Percentiles rank a stretch among this genome's conserved stretches.
These are phyloP conservation scores for Hippocampus kuda DNA, from an alignment of 2,797 vertebrate genomes.

Conservation along the genomic window DNA sequence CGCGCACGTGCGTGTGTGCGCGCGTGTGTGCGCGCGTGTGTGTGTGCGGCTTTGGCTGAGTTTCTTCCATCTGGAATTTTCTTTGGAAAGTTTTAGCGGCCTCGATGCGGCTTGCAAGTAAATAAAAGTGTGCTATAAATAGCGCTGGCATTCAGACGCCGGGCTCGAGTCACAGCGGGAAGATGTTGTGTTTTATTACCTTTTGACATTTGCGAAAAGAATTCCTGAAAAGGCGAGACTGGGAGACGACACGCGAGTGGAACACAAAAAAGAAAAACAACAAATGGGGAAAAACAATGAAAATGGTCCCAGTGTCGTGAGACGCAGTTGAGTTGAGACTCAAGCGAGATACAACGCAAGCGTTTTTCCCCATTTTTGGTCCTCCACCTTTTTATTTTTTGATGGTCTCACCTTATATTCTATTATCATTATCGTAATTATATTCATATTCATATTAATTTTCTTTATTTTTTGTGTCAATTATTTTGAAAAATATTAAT, in stretches of 20 bases:
- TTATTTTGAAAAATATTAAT: too few relatives aligned
- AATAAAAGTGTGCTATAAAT: slow-evolving; percentile 52
- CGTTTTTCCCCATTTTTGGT: too few relatives aligned
- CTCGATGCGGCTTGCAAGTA: slow-evolving; percentile 45
- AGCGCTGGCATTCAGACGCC: slow-evolving; percentile 19
- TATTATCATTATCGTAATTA: too few relatives aligned
- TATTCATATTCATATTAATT: too few relatives aligned
- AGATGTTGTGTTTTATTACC: background rate
- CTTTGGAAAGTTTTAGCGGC: slow-evolving; percentile 40
- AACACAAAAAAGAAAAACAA: background rate
- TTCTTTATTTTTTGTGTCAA: too few relatives aligned
- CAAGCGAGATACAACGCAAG: too few relatives aligned
- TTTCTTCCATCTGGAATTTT: slow-evolving; percentile 39
- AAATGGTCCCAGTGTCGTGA: background rate
- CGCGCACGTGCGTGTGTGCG: too few relatives aligned
- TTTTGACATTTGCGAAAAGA: slow-evolving; percentile 7
- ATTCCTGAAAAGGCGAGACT: slow-evolving; percentile 3
- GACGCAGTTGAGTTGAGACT: too few relatives aligned
- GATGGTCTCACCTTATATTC: too few relatives aligned
- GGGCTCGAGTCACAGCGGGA: slow-evolving; percentile 8
- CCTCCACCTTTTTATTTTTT: too few relatives aligned
- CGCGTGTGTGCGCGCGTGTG: too few relatives aligned
- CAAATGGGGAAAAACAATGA: background rate
- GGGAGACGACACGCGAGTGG: background rate
- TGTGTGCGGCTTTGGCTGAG: background rate